Percentiles rank a stretch among this genome's conserved stretches.
Conservation (phyloP, 2,797 vertebrate genomes). For the Pogoniulus pusillus region DNA sequence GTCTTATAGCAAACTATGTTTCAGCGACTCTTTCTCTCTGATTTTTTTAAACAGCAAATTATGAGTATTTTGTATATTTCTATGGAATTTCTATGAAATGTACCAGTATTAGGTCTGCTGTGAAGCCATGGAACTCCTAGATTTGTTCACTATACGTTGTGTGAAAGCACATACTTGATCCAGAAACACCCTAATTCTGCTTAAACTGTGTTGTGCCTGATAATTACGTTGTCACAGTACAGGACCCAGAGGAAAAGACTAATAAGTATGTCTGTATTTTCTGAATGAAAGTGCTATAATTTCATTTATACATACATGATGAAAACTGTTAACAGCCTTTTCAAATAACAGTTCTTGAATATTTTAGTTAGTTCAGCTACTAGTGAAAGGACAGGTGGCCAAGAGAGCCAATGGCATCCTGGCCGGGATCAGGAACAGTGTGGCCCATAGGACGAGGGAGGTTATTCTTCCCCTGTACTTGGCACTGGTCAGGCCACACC, state of each 20-base stretch:
- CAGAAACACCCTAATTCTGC: neutral
- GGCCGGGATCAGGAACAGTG: no score
- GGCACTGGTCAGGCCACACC: no score
- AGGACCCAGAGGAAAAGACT: neutral
- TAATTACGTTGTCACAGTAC: neutral
- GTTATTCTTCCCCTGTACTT: no score
- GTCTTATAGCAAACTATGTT: fast-evolving
- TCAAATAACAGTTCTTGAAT: neutral
- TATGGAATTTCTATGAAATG: neutral
- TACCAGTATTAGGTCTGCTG: neutral
- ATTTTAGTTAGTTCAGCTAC: neutral
- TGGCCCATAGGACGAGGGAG: no score
- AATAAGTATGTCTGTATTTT: neutral
- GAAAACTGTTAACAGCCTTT: neutral
- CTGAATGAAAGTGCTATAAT: neutral
- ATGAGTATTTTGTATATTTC: neutral
- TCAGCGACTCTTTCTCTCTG: neutral
- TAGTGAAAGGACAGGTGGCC: no score
- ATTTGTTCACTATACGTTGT: fast-evolving
- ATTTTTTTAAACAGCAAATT: neutral
- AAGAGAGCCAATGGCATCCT: no score
- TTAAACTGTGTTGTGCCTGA: neutral
- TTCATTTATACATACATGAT: neutral
- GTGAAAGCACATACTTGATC: neutral
- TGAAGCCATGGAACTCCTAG: neutral